Percentiles rank a stretch among this genome's conserved stretches.
Evolutionary conservation across 2,797 vertebrate genomes (phyloP).

Genomic region (Oryzias sinensis): DNA sequence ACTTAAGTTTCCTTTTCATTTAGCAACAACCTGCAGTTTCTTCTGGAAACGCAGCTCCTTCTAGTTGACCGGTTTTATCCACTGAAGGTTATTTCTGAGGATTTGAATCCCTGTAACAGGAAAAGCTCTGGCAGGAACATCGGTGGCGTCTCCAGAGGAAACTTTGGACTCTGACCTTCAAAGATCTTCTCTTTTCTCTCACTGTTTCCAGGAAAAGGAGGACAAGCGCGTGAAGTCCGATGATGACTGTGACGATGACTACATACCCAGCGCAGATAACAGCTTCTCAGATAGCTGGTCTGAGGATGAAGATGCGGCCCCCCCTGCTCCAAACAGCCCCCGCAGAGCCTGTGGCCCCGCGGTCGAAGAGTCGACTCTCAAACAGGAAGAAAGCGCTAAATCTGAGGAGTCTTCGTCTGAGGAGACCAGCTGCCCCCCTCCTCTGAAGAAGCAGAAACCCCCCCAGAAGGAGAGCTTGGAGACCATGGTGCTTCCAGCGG

Average conservation of each 20-base stretch:
- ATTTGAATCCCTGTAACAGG: background rate
- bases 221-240: conserved; percentile 2
- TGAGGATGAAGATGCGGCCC: background rate
- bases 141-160: background rate
- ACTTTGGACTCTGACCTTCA: too few species aligned
- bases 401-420: fast-evolving
- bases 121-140: background rate
- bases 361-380: background rate
- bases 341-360: background rate
- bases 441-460: background rate
- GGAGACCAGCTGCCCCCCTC: background rate
- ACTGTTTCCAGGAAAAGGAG: conserved; percentile 24
- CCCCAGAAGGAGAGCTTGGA: conserved; percentile 4
- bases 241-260: conserved; percentile 21
- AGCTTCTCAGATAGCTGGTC: conserved; percentile 27
- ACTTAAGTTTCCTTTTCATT: too few species aligned
- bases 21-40: too few species aligned
- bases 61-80: too few species aligned
- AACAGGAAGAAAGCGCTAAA: background rate
- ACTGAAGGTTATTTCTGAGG: too few species aligned
- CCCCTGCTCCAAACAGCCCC: conserved; percentile 9
- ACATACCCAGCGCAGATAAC: conserved; percentile 11
- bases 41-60: too few species aligned
- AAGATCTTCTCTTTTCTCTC: background rate
- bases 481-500: conserved; percentile 13